Evolutionary conservation across 2,113 vertebrate genomes (phyloP), one percentile per base, ranked within the genome.

Genomic region (Spea multiplicata): DNA sequence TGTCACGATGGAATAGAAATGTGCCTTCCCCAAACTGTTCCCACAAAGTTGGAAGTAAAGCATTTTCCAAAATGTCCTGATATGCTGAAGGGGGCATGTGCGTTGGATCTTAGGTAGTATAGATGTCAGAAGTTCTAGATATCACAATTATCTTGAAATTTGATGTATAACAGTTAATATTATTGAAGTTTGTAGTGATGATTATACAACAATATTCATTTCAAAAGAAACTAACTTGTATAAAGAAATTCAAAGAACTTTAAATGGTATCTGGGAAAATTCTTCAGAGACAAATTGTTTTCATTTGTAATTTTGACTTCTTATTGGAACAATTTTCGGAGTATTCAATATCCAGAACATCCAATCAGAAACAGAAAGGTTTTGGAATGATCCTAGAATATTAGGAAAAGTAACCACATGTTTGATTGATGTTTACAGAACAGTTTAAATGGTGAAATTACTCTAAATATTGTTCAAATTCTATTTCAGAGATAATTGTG

Each of bases 361-460:
- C 55, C 55, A 9, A 13, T 59, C 55, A 59, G 55, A 59, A 9
- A 8, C 14, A 59, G 55, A 13, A 7, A 12, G 5, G 6, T 59
- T 59, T 13, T 59, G 55, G 55, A 59, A 59, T 13, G 55, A 59
- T 59, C 4, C 55, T 13, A 59, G 14, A 59, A 13, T 59, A 12
- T 59, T 59, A 7, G 55, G 5, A 59, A 4, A 59, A 59, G 12
- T 59, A 59, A 12, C 55, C 10, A 59, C 55, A 59, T 30, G 8
- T 59, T 59, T 59, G 55, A 59, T 59, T 59, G 55, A 59, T 59
- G 55, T 59, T 4, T 59, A 59, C 14, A 59, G 55, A 59, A 59
- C 55, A 59, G 55, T 59, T 59, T 59, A 59, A 59, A 59, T 59
- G 6, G 55, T 59, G 55, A 59, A 59, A 59, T 59, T 59, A 59